Base-by-base conservation (phyloP, 2,888 invertebrate species). In the Gryllus longicercus region DNA sequence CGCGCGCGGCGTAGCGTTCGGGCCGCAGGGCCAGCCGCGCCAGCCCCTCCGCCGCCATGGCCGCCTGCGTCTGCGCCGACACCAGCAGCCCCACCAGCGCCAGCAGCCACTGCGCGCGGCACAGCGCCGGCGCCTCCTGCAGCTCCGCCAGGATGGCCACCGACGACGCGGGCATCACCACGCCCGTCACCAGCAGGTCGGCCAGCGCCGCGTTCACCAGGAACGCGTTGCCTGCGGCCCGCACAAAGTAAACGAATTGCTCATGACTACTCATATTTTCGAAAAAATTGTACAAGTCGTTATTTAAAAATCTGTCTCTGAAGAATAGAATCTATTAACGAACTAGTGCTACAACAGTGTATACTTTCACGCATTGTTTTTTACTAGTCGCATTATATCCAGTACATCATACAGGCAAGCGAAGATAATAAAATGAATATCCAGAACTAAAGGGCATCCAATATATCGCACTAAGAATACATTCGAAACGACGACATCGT, bases 161-260 rank as follows among this genome's bases (percentile, higher is more conserved):
- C 0, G 92, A 91, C 0, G 93, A 91, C 0, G 91, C 90, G 0
- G 94, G 93, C 84, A 94, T 90, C 74, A 94, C 92, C 16, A 91
- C 85, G 0, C 91, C 90, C 0, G 94, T 93, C 14, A 94, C 90
- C 23, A 94, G 86, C 78, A 94, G 87, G 84, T 95, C 95, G 0
- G 93, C 91, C 79, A 94, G 84, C 0, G 94, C 94, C 49, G 93
- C 89, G 87, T 92, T 92, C 82, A 92, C 93, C 82, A 93, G 87
- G 86, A 92, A 92, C 50, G 92, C 90, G 86, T 93, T 93, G 78
- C 93, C 93, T 92, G 88, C 21, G 38, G 82, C 84, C 81, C 79
- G 25, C 25, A 81, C 82, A 51, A 82, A 38, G 0, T 1, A 3
- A 38, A 38, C 38, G 38, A 81, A 16, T 38, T 38, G 5, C 38